Base-by-base conservation (phyloP, 1,140 invertebrate genomes). In the Brachionus koreanus region DNA sequence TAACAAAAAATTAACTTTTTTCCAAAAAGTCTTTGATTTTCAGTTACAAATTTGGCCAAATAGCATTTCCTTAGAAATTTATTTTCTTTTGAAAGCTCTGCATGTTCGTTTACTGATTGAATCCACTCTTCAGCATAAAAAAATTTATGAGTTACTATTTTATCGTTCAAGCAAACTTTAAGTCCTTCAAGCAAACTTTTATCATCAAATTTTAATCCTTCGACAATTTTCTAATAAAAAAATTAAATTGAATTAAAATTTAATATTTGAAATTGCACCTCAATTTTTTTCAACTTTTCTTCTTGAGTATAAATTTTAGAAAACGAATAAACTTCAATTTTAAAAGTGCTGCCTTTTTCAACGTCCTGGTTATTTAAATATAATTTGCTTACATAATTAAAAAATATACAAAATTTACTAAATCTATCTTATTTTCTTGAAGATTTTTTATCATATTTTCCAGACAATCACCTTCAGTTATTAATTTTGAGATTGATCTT, bases 41-140 rank as follows among this genome's bases (percentile, higher is more conserved):
- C 16, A 87, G 89, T 90, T 90, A 95, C 94, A 91, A 92, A 92
- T 90, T 92, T 90, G 33, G 95, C 94, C 90, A 97, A 95, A 86
- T 94, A 93, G 29, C 94, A 86, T 83, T 92, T 89, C 86, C 91
- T 89, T 37, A 95, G 94, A 74, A 92, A 76, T 49, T 91, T 89
- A 49, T 92, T 91, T 85, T 90, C 90, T 84, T 92, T 92, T 12
- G 92, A 91, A 87, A 12, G 2, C 10, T 46, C 69, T 7, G 13
- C 1, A 0, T 10, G 9, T 12, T 74, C 23, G 12, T 46, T 13
- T 49, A 23, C 69, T 13, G 3, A 29, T 35, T 65, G 49, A 74
- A 79, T 79, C 76, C 76, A 79, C 35, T 79, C 76, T 79, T 79
- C 76, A 10, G 39, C 49, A 61, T 79, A 79, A 61, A 61, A 61